Evolutionary conservation across 2,797 vertebrate genomes (phyloP).

Genomic region (Sebastes oblongus): DNA sequence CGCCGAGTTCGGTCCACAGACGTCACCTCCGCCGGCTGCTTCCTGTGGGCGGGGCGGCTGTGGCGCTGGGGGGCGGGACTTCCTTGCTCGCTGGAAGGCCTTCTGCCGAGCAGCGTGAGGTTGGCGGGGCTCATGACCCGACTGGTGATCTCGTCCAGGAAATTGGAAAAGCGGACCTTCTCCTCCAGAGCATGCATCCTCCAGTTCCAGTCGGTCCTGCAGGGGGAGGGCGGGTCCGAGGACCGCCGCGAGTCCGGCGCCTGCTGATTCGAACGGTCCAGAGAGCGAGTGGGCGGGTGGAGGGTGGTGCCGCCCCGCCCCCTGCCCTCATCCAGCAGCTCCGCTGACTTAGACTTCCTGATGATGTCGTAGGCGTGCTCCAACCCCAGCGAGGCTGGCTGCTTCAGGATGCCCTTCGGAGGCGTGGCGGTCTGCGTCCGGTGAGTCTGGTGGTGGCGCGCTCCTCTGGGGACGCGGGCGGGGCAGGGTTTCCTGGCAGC

Average conservation of each 20-base stretch:
- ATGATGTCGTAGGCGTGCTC: constrained; percentile 65
- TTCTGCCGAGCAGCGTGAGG: constrained; percentile 59
- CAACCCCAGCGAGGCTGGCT: constrained; percentile 53
- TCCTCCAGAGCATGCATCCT: constrained; percentile 78
- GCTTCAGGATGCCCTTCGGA: constrained; percentile 85
- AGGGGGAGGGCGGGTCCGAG: background rate
- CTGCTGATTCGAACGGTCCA: constrained; percentile 31
- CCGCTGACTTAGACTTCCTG: constrained; percentile 80
- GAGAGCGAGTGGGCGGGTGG: constrained; percentile 28
- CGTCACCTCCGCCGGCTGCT: constrained; percentile 6
- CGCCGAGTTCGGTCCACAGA: constrained; percentile 40
- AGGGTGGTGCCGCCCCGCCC: background rate
- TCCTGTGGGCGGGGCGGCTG: background rate
- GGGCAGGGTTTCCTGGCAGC: constrained; percentile 57
- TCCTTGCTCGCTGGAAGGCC: background rate
- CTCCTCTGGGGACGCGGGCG: background rate
- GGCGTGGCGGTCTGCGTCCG: fast-evolving
- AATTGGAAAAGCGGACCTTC: constrained; percentile 88
- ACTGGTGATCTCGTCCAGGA: constrained; percentile 88
- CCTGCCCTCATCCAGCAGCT: constrained; percentile 63
- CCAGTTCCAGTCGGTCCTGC: constrained; percentile 46
- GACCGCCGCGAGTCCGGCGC: background rate
- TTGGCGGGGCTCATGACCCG: constrained; percentile 83
- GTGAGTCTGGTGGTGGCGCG: fast-evolving
- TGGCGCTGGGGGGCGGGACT: constrained; percentile 8